Evolutionary conservation across 2,888 invertebrate genomes (phyloP).

Genomic region (Drosophila borealis): DNA sequence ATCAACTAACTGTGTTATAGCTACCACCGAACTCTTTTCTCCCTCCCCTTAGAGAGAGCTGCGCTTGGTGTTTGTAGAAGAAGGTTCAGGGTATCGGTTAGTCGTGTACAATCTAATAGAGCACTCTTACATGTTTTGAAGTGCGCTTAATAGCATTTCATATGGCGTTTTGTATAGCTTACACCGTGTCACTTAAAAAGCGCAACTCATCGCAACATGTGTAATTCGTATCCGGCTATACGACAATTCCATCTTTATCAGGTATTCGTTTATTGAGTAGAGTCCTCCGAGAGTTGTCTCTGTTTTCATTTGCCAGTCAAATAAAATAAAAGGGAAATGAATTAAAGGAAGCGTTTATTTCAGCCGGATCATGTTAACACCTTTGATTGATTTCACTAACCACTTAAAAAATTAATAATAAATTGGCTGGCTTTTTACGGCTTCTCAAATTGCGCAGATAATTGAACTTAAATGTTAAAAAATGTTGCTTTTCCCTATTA

Average conservation of each 20-base stretch:
- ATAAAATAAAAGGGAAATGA: too few species aligned
- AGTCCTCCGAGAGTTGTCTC: background rate
- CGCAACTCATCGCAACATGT: background rate
- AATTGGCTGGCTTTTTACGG: background rate
- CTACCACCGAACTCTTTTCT: too few species aligned
- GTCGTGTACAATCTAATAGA: too few species aligned
- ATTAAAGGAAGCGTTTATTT: background rate
- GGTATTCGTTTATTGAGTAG: background rate
- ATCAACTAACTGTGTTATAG: too few species aligned
- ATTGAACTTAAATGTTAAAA: constrained; percentile 21
- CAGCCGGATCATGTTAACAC: background rate
- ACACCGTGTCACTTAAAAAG: background rate
- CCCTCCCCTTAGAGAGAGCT: too few species aligned
- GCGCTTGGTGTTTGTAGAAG: too few species aligned
- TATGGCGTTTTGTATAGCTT: constrained; percentile 8
- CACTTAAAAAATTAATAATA: background rate
- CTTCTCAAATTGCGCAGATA: constrained; percentile 8
- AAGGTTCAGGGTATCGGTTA: too few species aligned
- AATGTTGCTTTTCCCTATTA: constrained; percentile 27
- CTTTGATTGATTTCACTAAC: background rate
- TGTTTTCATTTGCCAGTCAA: background rate
- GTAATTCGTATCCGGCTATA: background rate
- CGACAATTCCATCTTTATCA: too few species aligned
- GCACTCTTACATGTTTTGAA: background rate
- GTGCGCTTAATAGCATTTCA: constrained; percentile 2